Conservation (phyloP, 2,797 vertebrate species). For the Eurystomus glaucurus region DNA sequence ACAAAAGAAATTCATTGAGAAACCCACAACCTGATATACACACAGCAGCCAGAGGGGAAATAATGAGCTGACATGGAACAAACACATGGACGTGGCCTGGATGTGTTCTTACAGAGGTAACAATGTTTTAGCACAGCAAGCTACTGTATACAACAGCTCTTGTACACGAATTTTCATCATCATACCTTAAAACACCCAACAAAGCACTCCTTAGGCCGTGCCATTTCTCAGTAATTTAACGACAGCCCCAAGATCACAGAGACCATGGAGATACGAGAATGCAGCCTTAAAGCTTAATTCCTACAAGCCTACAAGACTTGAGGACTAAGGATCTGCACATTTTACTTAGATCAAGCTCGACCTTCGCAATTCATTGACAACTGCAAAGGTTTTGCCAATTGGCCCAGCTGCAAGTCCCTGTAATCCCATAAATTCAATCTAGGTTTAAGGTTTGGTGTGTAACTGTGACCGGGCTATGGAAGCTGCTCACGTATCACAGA, state of each 20-base stretch:
- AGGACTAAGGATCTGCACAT: background rate
- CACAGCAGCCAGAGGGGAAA: background rate
- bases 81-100: accelerated
- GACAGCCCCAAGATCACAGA: background rate
- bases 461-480: conserved; percentile 80
- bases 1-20: background rate
- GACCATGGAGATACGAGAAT: background rate
- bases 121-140: background rate
- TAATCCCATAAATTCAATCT: accelerated
- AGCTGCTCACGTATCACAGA: conserved; percentile 58
- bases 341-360: background rate
- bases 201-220: background rate
- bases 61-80: background rate
- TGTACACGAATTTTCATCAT: background rate
- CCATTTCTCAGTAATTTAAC: background rate
- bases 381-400: background rate
- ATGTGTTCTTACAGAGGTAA: background rate
- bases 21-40: background rate
- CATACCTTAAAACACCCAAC: background rate
- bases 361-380: accelerated
- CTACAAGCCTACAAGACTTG: background rate
- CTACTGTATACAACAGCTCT: background rate
- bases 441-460: conserved; percentile 16
- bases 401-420: background rate
- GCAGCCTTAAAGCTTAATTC: background rate